phyloP scores from a whole-genome alignment of 2,113 vertebrate species.

The Pristiophorus japonicus region DNA sequence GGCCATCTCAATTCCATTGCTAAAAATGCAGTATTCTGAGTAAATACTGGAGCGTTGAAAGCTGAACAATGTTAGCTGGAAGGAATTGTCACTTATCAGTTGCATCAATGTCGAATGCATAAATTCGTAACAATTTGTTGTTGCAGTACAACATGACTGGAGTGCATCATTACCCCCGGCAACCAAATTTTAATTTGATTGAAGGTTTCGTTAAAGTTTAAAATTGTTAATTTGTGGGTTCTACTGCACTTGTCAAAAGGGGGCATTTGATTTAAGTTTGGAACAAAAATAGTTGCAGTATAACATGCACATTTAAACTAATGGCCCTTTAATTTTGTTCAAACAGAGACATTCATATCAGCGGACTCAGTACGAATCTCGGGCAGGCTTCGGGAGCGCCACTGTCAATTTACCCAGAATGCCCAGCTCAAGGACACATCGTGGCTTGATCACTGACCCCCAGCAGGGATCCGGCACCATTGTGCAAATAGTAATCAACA shows the following conservation, averaged over 20 bases:
- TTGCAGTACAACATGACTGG: neutral
- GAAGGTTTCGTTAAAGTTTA: no score
- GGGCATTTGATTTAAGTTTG: no score
- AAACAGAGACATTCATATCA: constrained; percentile 67
- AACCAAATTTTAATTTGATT: no score
- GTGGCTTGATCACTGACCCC: constrained; percentile 54
- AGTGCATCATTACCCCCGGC: no score
- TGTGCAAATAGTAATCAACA: constrained; percentile 70
- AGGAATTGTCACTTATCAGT: neutral
- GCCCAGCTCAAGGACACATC: constrained; percentile 55
- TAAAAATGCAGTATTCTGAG: neutral
- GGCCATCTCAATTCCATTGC: neutral
- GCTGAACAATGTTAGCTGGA: neutral
- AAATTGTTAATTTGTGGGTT: no score
- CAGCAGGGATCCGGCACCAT: constrained; percentile 66
- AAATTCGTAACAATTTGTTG: neutral
- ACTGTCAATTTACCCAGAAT: constrained; percentile 49
- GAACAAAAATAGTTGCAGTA: no score
- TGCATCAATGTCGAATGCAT: neutral
- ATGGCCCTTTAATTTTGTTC: neutral
- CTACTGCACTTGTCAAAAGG: no score
- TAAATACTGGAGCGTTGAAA: neutral
- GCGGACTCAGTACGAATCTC: constrained; percentile 56
- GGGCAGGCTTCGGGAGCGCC: constrained; percentile 48
- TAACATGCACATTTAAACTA: neutral